A percentile compares a stretch with the other conserved stretches of the same genome.
phyloP scores from a whole-genome alignment of 2,888 invertebrate species.

The Polietes domitor region DNA sequence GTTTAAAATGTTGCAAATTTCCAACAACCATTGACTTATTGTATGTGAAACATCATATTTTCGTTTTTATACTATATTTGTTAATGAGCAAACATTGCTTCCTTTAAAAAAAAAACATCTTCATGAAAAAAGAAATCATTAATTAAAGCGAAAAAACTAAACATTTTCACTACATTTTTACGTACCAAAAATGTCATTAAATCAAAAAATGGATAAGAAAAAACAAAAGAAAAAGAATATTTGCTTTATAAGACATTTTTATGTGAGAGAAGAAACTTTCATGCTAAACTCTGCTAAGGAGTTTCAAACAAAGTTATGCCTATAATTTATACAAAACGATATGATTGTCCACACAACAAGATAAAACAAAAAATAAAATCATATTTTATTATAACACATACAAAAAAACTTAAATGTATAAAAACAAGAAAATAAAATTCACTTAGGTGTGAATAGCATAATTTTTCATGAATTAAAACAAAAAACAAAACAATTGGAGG shows the following conservation, averaged over 20 bases:
- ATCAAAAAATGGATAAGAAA: constrained; percentile 45
- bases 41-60: neutral
- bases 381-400: constrained; percentile 66
- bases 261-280: constrained; percentile 53
- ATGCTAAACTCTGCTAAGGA: constrained; percentile 43
- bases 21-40: constrained; percentile 40
- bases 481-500: constrained; percentile 74
- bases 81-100: constrained; percentile 42
- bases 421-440: constrained; percentile 62
- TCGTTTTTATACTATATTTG: neutral
- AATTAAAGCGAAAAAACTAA: constrained; percentile 22
- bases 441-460: constrained; percentile 65
- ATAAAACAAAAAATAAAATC: constrained; percentile 50
- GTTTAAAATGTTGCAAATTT: constrained; percentile 14
- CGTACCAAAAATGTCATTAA: constrained; percentile 48
- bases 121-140: constrained; percentile 18
- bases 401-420: constrained; percentile 61
- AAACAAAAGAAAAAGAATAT: constrained; percentile 48
- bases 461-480: constrained; percentile 69
- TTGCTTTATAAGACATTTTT: constrained; percentile 61
- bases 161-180: constrained; percentile 57
- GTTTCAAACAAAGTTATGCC: constrained; percentile 48
- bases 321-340: constrained; percentile 56
- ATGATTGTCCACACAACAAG: constrained; percentile 56
- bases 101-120: constrained; percentile 26